Conservation (phyloP, 2,113 vertebrate genomes). For the Seriola dumerili region DNA sequence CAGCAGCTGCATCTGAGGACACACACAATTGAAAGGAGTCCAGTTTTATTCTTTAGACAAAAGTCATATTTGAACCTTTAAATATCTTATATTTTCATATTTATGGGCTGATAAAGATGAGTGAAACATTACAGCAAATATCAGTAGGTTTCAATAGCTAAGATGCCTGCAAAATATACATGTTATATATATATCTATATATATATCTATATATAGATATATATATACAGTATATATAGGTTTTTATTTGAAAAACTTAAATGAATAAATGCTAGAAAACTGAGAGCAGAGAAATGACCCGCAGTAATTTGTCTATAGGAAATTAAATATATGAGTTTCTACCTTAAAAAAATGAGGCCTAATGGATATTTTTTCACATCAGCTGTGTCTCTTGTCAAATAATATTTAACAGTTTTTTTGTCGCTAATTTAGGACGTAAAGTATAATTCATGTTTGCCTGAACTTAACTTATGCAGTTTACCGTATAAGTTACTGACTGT, state of each 20-base stretch:
- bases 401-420: conserved; percentile 3
- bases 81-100: too few species aligned
- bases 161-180: too few species aligned
- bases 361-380: background rate
- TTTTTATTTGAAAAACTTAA: too few species aligned
- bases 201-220: too few species aligned
- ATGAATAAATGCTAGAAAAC: too few species aligned
- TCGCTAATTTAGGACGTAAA: background rate
- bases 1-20: conserved; percentile 22
- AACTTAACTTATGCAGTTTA: background rate
- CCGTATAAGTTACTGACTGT: background rate
- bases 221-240: too few species aligned
- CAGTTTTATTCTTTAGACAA: too few species aligned
- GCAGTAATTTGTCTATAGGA: background rate
- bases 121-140: background rate
- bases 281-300: background rate
- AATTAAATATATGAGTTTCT: background rate
- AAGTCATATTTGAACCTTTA: too few species aligned
- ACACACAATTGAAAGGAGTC: background rate
- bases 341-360: background rate
- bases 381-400: background rate
- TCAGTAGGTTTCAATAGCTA: background rate
- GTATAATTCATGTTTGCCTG: background rate
- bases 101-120: too few species aligned
- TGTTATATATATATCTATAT: too few species aligned